A percentile compares a stretch with the other conserved stretches of the same genome.
Evolutionary conservation across 2,797 vertebrate species (phyloP).

Genomic region (Liasis olivaceus): DNA sequence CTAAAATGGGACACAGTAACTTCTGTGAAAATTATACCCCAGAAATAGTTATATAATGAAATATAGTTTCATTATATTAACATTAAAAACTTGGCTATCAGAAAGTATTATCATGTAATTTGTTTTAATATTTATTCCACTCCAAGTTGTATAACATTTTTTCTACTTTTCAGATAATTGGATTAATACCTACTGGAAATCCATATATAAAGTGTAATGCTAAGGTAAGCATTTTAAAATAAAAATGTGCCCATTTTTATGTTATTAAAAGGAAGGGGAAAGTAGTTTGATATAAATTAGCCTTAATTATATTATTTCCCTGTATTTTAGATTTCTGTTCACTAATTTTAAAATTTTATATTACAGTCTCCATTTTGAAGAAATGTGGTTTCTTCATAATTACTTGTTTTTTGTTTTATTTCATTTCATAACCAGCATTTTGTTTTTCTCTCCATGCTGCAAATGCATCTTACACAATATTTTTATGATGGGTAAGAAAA

Average conservation of each 20-base stretch:
- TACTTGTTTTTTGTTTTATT: slow-evolving; percentile 54
- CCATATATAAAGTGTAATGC: slow-evolving; percentile 81
- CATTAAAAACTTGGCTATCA: neutral
- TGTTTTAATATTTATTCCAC: neutral
- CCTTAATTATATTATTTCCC: neutral
- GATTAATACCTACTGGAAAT: slow-evolving; percentile 83
- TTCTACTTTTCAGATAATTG: slow-evolving; percentile 82
- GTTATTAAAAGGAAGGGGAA: slow-evolving; percentile 14
- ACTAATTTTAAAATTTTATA: neutral
- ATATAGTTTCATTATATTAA: neutral
- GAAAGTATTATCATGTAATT: neutral
- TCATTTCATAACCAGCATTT: slow-evolving; percentile 71
- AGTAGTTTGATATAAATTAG: slow-evolving; percentile 18
- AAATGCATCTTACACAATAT: slow-evolving; percentile 83
- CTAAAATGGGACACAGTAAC: neutral
- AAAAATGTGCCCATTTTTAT: slow-evolving; percentile 5
- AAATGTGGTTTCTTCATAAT: slow-evolving; percentile 24
- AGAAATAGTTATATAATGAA: neutral
- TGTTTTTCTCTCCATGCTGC: slow-evolving; percentile 81
- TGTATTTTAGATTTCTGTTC: neutral
- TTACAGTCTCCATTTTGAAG: slow-evolving; percentile 10
- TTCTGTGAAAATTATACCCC: neutral
- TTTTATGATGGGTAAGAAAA: slow-evolving; percentile 82
- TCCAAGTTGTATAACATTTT: neutral
- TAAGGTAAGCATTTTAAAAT: slow-evolving; percentile 80